Conservation (phyloP, 2,888 invertebrate genomes). For the Pyrrhia umbra region DNA sequence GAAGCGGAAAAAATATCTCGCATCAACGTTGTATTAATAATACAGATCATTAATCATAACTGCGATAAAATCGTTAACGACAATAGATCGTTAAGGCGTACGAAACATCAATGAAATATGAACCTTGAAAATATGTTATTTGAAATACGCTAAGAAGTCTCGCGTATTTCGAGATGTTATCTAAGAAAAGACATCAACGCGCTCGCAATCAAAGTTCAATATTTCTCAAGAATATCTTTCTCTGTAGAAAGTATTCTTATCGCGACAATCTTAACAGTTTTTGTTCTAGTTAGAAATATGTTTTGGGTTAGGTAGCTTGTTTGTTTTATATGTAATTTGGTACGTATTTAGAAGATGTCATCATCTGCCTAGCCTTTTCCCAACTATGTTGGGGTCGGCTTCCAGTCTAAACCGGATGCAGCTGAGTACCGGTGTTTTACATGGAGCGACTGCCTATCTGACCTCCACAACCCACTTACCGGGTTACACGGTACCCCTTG, state of each 20-base stretch:
- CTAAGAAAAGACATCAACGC: constrained; percentile 65
- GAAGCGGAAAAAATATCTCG: constrained; percentile 46
- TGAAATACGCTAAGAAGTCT: constrained; percentile 25
- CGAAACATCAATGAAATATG: constrained; percentile 42
- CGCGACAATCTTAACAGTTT: background rate
- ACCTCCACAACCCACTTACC: too few species aligned
- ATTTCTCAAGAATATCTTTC: constrained; percentile 3
- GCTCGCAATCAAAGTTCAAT: constrained; percentile 27
- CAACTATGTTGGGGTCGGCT: too few species aligned
- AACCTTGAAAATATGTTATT: constrained; percentile 27
- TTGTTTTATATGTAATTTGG: background rate
- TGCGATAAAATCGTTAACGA: constrained; percentile 60
- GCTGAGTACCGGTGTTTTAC: too few species aligned
- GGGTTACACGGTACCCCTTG: too few species aligned
- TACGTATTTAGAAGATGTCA: too few species aligned
- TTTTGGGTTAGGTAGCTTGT: background rate
- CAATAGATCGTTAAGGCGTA: constrained; percentile 61
- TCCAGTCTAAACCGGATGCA: too few species aligned
- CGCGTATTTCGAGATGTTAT: constrained; percentile 48
- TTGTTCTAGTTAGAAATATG: background rate
- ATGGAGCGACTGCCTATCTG: too few species aligned
- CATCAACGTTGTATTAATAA: constrained; percentile 49
- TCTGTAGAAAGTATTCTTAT: constrained; percentile 6
- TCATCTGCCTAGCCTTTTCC: too few species aligned
- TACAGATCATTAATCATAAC: constrained; percentile 59